A percentile compares a stretch with the other conserved stretches of the same genome.
These are phyloP conservation scores for Gastrophryne carolinensis DNA, from an alignment of 2,797 vertebrate species.

Conservation along the genomic window DNA sequence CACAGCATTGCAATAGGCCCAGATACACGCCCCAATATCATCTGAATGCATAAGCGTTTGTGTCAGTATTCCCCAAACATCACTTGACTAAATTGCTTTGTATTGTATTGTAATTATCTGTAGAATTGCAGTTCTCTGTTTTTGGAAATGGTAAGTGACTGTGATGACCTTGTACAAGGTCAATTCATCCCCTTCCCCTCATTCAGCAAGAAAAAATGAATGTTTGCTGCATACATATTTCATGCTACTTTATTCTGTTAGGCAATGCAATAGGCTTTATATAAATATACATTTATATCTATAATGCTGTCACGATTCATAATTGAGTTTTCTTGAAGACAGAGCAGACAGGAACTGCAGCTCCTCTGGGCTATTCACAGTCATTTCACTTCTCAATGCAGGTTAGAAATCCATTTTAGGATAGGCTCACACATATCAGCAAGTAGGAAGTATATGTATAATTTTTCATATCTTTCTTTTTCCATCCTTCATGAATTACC, in stretches of 20 bases:
- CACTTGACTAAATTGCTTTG: no score
- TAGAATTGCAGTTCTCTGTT: neutral
- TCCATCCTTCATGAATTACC: no score
- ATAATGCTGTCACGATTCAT: constrained; percentile 43
- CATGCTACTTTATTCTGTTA: neutral
- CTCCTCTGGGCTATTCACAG: constrained; percentile 30
- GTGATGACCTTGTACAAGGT: constrained; percentile 14
- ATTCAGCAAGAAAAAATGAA: constrained; percentile 17
- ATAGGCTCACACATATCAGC: neutral
- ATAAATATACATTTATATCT: constrained; percentile 41
- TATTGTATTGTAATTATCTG: no score
- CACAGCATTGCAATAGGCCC: no score
- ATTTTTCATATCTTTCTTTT: no score
- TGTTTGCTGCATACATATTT: constrained; percentile 24
- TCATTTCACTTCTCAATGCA: constrained; percentile 15
- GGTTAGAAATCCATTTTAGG: neutral
- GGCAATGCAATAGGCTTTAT: constrained; percentile 26
- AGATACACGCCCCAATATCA: no score
- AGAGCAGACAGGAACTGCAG: constrained; percentile 22
- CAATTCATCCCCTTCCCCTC: neutral
- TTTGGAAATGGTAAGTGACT: neutral
- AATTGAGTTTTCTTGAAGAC: constrained; percentile 34
- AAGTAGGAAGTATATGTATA: no score
- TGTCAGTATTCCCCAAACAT: no score
- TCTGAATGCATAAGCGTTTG: no score